These are phyloP conservation scores for Cirrhinus molitorella DNA, from an alignment of 2,797 vertebrate species.

Conservation along the genomic window DNA sequence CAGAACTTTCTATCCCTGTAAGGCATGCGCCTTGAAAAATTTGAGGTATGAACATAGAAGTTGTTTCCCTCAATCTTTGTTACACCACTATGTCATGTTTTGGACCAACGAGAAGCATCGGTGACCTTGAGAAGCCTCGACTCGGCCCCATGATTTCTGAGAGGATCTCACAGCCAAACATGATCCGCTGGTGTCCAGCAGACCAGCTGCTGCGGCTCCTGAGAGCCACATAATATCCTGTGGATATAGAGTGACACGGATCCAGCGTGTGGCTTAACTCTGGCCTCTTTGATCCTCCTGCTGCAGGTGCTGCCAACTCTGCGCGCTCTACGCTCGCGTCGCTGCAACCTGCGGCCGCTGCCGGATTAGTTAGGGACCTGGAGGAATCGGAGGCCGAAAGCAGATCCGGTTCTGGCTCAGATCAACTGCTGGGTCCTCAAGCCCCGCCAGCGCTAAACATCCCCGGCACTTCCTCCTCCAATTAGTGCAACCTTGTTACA, in stretches of 20 bases:
- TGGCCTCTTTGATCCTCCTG: constrained; percentile 61
- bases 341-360: constrained; percentile 71
- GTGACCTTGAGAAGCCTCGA: constrained; percentile 33
- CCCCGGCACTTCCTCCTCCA: constrained; percentile 74
- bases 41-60: not conserved
- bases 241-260: constrained; percentile 72
- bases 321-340: constrained; percentile 57
- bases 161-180: constrained; percentile 54
- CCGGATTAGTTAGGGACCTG: constrained; percentile 74
- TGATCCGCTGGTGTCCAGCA: constrained; percentile 52
- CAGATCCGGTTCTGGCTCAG: constrained; percentile 72
- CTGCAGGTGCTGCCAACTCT: constrained; percentile 65
- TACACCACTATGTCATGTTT: not conserved
- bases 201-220: constrained; percentile 74
- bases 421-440: constrained; percentile 61
- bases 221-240: constrained; percentile 77
- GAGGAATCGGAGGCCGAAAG: constrained; percentile 74
- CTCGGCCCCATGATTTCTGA: not conserved
- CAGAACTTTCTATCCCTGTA: not conserved
- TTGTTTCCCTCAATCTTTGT: not conserved
- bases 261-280: constrained; percentile 60
- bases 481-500: constrained; percentile 80
- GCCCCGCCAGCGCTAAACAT: constrained; percentile 67
- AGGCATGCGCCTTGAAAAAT: not conserved
- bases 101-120: not conserved